A percentile compares a stretch with the other conserved stretches of the same genome.
phyloP scores from a whole-genome alignment of 1,140 invertebrate genomes.

The Trichonephila clavipes region DNA sequence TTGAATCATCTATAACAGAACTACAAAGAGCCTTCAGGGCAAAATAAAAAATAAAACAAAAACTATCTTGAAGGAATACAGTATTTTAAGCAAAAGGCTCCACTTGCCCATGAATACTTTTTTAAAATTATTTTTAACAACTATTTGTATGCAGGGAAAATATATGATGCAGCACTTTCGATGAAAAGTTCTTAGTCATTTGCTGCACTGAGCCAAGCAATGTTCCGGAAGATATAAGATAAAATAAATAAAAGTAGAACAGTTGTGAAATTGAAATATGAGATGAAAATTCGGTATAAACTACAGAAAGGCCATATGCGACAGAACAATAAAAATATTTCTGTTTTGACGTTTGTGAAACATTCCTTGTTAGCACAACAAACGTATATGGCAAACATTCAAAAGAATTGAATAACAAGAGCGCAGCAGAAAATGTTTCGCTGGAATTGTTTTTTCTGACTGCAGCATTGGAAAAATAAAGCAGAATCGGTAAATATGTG shows the following conservation, averaged over 20 bases:
- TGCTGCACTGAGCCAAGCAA: too few relatives aligned
- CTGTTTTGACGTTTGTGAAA: conserved; percentile 48
- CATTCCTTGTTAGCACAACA: conserved; percentile 47
- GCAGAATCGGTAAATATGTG: conserved; percentile 26
- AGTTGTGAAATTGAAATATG: conserved; percentile 11
- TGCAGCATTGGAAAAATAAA: neutral
- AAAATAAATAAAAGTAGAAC: neutral
- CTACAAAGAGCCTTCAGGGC: too few relatives aligned
- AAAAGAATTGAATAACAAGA: conserved; percentile 49
- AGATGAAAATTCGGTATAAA: neutral
- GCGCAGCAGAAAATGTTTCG: neutral
- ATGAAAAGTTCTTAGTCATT: too few relatives aligned
- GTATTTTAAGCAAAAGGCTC: too few relatives aligned
- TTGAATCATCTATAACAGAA: too few relatives aligned
- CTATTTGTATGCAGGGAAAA: too few relatives aligned
- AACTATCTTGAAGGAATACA: too few relatives aligned
- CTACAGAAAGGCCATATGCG: neutral
- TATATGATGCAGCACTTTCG: too few relatives aligned
- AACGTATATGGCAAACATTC: conserved; percentile 41
- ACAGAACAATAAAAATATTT: conserved; percentile 15
- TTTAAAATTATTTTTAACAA: too few relatives aligned
- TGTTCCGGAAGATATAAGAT: neutral
- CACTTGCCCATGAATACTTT: too few relatives aligned
- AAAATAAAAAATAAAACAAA: too few relatives aligned
- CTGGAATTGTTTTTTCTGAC: neutral